Conservation (phyloP, 1,140 invertebrate species). For the Sarcophaga bullata region DNA sequence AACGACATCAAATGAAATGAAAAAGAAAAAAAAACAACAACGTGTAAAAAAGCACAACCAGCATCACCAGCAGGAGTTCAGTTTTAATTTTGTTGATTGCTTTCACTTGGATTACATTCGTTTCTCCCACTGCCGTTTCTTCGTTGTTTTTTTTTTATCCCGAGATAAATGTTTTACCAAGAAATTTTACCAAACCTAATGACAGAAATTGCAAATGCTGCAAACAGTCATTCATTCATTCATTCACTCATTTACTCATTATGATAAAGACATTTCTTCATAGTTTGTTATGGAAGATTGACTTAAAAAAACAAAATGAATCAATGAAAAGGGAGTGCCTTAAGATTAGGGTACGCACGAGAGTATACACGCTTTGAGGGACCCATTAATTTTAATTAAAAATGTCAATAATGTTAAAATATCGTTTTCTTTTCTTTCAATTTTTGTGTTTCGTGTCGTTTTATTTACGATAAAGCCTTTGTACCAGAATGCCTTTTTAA, state of each 20-base stretch:
- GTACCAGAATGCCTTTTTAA: too few relatives aligned
- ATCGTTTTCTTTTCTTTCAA: too few relatives aligned
- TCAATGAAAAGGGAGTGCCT: too few relatives aligned
- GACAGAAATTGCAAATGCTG: not conserved
- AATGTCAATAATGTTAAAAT: conserved; percentile 1
- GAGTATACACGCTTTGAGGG: not conserved
- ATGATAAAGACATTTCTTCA: too few relatives aligned
- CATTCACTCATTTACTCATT: not conserved
- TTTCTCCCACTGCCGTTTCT: not conserved
- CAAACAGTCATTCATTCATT: not conserved
- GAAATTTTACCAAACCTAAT: not conserved
- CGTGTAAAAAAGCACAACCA: not conserved
- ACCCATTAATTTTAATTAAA: not conserved
- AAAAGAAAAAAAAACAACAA: too few relatives aligned
- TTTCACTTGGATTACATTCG: not conserved
- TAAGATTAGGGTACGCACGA: too few relatives aligned
- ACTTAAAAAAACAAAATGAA: too few relatives aligned
- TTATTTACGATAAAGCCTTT: too few relatives aligned
- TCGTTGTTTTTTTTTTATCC: not conserved
- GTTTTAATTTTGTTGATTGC: conserved; percentile 20
- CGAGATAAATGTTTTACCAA: not conserved
- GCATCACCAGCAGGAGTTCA: not conserved
- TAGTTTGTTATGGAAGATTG: too few relatives aligned
- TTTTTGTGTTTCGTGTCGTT: too few relatives aligned
- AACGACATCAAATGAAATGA: too few relatives aligned